phyloP scores from a whole-genome alignment of 2,888 invertebrate genomes.

The Eupithecia vulgata region DNA sequence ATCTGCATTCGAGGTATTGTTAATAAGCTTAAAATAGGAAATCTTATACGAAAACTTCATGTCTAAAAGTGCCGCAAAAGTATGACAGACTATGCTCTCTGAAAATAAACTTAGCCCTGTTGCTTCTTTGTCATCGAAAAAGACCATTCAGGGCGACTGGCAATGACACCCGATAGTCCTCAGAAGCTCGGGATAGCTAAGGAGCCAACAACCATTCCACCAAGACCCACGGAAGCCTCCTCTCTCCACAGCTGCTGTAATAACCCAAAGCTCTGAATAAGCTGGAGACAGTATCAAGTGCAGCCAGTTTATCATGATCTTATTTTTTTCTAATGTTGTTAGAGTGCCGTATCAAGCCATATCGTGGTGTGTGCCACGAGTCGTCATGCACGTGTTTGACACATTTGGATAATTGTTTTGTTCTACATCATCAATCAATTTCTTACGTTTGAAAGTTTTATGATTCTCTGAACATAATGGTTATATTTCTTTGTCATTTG shows the following conservation, averaged over 20 bases:
- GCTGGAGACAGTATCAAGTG: constrained; percentile 28
- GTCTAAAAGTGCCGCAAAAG: background rate
- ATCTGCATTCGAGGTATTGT: constrained; percentile 1
- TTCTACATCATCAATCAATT: constrained; percentile 37
- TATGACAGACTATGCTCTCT: background rate
- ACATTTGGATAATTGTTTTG: constrained; percentile 36
- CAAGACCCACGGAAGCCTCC: constrained; percentile 5
- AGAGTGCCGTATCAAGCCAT: constrained; percentile 19
- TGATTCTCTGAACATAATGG: constrained; percentile 14
- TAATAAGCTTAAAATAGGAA: background rate
- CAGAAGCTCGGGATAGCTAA: constrained; percentile 43
- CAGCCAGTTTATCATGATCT: constrained; percentile 18
- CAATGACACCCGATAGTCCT: constrained; percentile 46
- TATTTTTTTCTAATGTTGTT: background rate
- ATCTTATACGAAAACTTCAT: background rate
- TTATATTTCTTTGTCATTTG: background rate
- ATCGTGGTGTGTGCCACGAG: constrained; percentile 21
- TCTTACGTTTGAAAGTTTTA: constrained; percentile 30
- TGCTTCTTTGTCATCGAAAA: constrained; percentile 23
- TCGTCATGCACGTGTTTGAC: constrained; percentile 37
- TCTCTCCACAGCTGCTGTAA: background rate
- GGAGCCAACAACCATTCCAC: constrained; percentile 18
- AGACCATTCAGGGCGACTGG: constrained; percentile 22
- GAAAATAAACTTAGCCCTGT: constrained; percentile 18
- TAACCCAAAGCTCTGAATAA: constrained; percentile 22